Evolutionary conservation across 1,140 invertebrate genomes (phyloP).

Genomic region (Ceratitis capitata): DNA sequence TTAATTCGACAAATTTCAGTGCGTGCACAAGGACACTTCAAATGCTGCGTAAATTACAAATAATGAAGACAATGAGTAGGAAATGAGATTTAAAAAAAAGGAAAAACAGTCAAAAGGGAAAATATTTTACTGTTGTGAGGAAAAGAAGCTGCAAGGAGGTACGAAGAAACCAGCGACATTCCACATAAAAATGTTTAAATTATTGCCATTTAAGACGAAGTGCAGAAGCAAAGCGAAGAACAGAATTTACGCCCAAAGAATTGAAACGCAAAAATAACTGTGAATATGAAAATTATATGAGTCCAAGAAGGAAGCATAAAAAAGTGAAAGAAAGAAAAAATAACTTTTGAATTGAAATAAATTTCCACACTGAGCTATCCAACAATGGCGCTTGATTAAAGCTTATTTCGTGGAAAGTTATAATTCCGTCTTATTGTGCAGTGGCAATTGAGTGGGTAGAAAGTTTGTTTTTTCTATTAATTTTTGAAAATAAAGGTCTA

Average conservation of each 20-base stretch:
- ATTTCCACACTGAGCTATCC: background rate
- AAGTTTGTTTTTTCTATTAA: too few relatives aligned
- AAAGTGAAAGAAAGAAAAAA: background rate
- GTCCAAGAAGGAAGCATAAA: background rate
- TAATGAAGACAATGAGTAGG: background rate
- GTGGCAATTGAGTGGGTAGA: too few relatives aligned
- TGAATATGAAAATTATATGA: background rate
- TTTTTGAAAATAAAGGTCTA: too few relatives aligned
- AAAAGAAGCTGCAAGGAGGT: too few relatives aligned
- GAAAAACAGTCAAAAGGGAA: background rate
- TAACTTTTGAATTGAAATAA: background rate
- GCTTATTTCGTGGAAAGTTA: background rate
- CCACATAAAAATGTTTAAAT: background rate
- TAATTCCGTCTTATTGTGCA: background rate
- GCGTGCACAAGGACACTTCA: background rate
- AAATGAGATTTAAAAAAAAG: background rate
- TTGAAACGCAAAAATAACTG: background rate
- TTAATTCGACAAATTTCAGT: background rate
- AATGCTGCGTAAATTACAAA: background rate
- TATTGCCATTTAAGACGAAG: background rate
- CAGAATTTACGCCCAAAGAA: background rate
- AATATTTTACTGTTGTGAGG: background rate
- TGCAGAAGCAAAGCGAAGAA: background rate
- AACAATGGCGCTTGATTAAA: background rate
- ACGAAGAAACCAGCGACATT: background rate